Percentiles rank a stretch among this genome's conserved stretches.
These are phyloP conservation scores for Steatocranus sp. DNA, from an alignment of 2,797 vertebrate species.

Conservation along the genomic window DNA sequence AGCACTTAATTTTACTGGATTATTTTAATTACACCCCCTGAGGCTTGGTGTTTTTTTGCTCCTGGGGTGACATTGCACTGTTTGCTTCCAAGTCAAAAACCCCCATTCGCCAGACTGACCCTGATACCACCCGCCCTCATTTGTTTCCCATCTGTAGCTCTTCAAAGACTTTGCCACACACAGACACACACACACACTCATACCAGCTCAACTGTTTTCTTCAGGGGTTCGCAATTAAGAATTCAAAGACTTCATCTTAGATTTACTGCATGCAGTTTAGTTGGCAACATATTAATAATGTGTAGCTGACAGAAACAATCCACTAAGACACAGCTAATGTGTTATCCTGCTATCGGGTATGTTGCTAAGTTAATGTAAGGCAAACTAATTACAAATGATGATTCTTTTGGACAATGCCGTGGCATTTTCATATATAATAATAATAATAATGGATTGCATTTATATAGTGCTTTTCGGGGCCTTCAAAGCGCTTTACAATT, in stretches of 20 bases:
- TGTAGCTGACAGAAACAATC: slow-evolving; percentile 15
- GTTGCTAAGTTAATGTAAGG: slow-evolving; percentile 7
- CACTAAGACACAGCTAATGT: slow-evolving; percentile 1
- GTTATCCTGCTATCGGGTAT: background rate
- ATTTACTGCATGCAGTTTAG: slow-evolving; percentile 26
- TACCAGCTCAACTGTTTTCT: slow-evolving; percentile 8
- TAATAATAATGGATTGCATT: no score
- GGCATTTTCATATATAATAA: background rate
- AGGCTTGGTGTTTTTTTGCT: slow-evolving; percentile 33
- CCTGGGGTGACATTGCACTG: slow-evolving; percentile 34
- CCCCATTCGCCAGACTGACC: slow-evolving; percentile 18
- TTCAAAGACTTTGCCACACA: slow-evolving; percentile 38
- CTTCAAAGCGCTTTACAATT: no score
- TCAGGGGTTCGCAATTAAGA: slow-evolving; percentile 39
- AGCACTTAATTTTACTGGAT: slow-evolving; percentile 46
- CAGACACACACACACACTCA: background rate
- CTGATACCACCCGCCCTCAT: slow-evolving; percentile 26
- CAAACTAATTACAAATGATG: slow-evolving; percentile 20
- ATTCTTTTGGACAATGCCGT: background rate
- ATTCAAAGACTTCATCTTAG: slow-evolving; percentile 41
- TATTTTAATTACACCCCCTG: slow-evolving; percentile 58
- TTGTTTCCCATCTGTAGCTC: slow-evolving; percentile 49
- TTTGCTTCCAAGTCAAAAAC: slow-evolving; percentile 22
- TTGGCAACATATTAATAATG: slow-evolving; percentile 23
- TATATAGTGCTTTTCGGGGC: no score